Evolutionary conservation across 1,140 invertebrate genomes (phyloP).

Genomic region (Bombus waltoni): DNA sequence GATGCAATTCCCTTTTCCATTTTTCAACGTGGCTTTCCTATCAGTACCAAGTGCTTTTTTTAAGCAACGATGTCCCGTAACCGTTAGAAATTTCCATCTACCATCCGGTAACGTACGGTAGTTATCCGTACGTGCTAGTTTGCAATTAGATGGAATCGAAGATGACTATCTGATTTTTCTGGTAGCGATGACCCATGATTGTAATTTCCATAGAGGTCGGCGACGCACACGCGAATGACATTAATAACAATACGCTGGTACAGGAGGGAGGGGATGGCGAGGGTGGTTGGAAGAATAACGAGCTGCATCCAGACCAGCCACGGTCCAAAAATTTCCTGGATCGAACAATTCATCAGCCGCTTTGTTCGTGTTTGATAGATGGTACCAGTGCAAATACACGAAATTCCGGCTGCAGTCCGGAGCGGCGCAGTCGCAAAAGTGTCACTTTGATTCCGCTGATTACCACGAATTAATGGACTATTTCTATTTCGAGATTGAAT

Average conservation of each 20-base stretch:
- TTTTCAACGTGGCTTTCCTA: neutral
- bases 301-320: constrained; percentile 33
- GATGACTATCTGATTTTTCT: constrained; percentile 36
- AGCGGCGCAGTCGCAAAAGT: constrained; percentile 43
- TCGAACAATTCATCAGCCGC: constrained; percentile 64
- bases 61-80: neutral
- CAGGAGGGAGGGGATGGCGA: no score
- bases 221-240: constrained; percentile 55
- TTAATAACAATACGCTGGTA: constrained; percentile 63
- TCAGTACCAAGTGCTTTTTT: neutral
- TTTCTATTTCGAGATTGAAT: constrained; percentile 53
- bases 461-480: constrained; percentile 48
- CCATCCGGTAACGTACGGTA: neutral
- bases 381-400: constrained; percentile 55
- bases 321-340: constrained; percentile 57
- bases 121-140: constrained; percentile 12
- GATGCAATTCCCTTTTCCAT: neutral
- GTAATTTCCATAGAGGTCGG: constrained; percentile 50
- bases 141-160: constrained; percentile 42
- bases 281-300: constrained; percentile 41
- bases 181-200: constrained; percentile 43
- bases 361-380: constrained; percentile 69
- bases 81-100: neutral
- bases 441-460: constrained; percentile 62
- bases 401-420: constrained; percentile 29